Percentiles rank a stretch among this genome's conserved stretches.
Evolutionary conservation across 2,797 vertebrate genomes (phyloP).

Genomic region (Amazona finschi): DNA sequence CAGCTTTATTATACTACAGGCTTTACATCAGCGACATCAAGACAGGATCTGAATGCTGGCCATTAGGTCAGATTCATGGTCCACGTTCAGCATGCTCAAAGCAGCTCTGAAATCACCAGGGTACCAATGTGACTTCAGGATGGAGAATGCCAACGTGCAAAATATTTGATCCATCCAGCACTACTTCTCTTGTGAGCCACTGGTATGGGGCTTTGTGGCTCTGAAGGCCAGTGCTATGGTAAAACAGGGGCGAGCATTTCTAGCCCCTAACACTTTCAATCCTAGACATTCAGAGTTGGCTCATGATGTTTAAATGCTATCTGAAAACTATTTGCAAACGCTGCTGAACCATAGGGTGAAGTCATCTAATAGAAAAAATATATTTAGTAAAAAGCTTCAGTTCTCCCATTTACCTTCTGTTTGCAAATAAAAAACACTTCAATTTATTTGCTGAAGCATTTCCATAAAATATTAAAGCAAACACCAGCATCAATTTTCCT

Average conservation of each 20-base stretch:
- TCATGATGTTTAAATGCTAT: not conserved
- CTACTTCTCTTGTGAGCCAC: not conserved
- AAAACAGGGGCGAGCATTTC: not conserved
- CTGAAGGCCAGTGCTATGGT: not conserved
- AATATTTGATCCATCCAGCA: not conserved
- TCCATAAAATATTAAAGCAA: conserved; percentile 68
- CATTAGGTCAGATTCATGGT: not conserved
- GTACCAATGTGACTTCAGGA: not conserved
- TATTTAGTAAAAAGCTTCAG: not conserved
- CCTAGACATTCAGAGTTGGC: fast-evolving
- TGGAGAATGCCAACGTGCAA: not conserved
- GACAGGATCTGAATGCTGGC: not conserved
- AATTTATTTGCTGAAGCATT: conserved; percentile 60
- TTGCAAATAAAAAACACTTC: conserved; percentile 36
- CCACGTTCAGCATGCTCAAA: fast-evolving
- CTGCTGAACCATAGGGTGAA: not conserved
- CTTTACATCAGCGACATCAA: not conserved
- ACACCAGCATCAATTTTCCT: conserved; percentile 40
- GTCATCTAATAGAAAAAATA: not conserved
- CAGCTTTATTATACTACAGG: not conserved
- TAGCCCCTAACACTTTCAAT: not conserved
- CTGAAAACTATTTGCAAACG: not conserved
- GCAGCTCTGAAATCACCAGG: not conserved
- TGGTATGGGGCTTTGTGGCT: not conserved
- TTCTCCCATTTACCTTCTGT: conserved; percentile 56